These are phyloP conservation scores for Pica pica DNA, from an alignment of 2,113 vertebrate species.

Conservation along the genomic window DNA sequence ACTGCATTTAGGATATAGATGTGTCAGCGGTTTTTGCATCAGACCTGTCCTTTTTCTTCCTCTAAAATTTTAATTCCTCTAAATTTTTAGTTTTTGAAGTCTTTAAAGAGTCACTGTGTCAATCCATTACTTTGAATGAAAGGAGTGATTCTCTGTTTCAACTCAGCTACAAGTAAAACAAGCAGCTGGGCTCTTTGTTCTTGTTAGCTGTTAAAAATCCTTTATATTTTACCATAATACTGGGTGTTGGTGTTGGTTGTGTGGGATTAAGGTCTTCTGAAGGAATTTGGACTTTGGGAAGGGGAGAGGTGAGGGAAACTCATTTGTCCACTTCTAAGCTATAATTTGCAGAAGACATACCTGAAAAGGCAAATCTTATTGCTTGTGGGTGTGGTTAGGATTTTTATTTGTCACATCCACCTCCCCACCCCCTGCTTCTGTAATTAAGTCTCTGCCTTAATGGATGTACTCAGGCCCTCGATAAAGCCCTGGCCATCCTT, in stretches of 20 bases:
- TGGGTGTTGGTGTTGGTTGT: background rate
- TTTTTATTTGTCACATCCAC: background rate
- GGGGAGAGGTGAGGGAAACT: background rate
- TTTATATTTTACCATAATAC: background rate
- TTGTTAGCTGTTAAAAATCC: background rate
- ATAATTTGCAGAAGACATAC: background rate
- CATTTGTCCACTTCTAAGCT: background rate
- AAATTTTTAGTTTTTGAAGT: too few relatives aligned
- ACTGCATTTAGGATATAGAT: background rate
- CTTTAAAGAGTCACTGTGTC: background rate
- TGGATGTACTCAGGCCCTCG: background rate
- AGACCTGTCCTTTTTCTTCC: background rate
- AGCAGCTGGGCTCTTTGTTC: background rate
- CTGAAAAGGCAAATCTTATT: background rate
- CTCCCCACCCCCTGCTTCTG: background rate
- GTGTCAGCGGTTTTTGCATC: background rate
- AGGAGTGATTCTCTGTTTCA: background rate
- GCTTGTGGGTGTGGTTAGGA: background rate
- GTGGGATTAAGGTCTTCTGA: background rate
- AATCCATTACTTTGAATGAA: background rate
- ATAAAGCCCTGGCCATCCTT: background rate
- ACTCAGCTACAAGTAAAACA: background rate
- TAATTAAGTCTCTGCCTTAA: conserved; percentile 1
- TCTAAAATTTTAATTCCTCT: too few relatives aligned
- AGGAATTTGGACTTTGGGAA: background rate